phyloP scores from a whole-genome alignment of 1,140 invertebrate species.

The Apolygus lucorum region DNA sequence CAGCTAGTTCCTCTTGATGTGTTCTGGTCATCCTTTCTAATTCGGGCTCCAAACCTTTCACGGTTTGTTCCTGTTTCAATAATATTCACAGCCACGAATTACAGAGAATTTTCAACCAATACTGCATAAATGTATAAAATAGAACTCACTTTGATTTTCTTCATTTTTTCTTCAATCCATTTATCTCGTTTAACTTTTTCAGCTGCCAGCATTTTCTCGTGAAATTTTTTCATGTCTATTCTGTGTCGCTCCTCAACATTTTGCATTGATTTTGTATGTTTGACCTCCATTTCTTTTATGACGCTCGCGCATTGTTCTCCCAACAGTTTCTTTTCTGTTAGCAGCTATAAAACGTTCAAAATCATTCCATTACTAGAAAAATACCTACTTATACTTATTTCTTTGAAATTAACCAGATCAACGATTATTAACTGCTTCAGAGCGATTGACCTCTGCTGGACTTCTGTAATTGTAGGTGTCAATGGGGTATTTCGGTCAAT shows the following conservation, averaged over 20 bases:
- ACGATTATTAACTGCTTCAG: too few relatives aligned
- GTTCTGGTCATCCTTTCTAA: slow-evolving; percentile 53
- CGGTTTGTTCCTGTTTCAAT: slow-evolving; percentile 51
- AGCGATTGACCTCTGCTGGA: too few relatives aligned
- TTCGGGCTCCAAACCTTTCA: slow-evolving; percentile 63
- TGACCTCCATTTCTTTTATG: slow-evolving; percentile 46
- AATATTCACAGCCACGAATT: neutral
- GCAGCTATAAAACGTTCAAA: slow-evolving; percentile 38
- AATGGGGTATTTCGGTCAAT: too few relatives aligned
- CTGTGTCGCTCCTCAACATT: slow-evolving; percentile 52
- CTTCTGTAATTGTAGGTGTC: too few relatives aligned
- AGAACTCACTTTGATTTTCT: slow-evolving; percentile 54
- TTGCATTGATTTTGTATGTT: slow-evolving; percentile 46
- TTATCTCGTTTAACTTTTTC: slow-evolving; percentile 56
- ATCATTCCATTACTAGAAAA: too few relatives aligned
- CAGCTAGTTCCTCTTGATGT: slow-evolving; percentile 50
- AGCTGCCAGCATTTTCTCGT: slow-evolving; percentile 53
- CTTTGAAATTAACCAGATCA: too few relatives aligned
- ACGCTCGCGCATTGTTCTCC: slow-evolving; percentile 56
- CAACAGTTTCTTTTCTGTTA: slow-evolving; percentile 54
- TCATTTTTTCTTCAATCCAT: slow-evolving; percentile 59
- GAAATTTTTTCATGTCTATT: slow-evolving; percentile 52
- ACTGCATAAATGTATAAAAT: neutral
- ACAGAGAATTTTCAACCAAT: neutral
- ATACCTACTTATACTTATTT: too few relatives aligned